phyloP scores from a whole-genome alignment of 2,797 vertebrate species.

The Rhynchonycteris naso region DNA sequence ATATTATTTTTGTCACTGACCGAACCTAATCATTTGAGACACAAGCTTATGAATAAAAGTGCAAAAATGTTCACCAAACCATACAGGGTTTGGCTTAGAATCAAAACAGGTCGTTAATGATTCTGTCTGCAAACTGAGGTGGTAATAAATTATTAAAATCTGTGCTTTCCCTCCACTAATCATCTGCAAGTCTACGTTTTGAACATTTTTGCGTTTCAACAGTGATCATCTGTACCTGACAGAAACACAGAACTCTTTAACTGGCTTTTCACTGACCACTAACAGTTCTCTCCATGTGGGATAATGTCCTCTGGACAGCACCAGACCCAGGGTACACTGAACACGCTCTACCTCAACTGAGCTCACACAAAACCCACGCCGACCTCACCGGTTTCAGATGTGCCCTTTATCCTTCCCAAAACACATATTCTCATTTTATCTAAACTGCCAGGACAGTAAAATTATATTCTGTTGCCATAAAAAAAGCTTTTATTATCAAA shows the following conservation, averaged over 20 bases:
- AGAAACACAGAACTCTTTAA: slow-evolving; percentile 18
- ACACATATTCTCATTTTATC: slow-evolving; percentile 62
- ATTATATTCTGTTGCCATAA: slow-evolving; percentile 75
- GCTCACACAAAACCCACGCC: slow-evolving; percentile 13
- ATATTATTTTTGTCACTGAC: background rate
- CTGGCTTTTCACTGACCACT: background rate
- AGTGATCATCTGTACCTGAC: background rate
- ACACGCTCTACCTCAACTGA: background rate
- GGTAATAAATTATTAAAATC: slow-evolving; percentile 56
- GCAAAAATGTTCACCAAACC: slow-evolving; percentile 42
- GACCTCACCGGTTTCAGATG: background rate
- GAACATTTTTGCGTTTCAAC: slow-evolving; percentile 53
- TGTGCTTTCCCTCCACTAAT: slow-evolving; percentile 45
- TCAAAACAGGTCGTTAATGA: slow-evolving; percentile 61
- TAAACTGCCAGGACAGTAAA: slow-evolving; percentile 57
- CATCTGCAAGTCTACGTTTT: background rate
- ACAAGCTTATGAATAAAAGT: slow-evolving; percentile 37
- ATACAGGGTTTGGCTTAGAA: slow-evolving; percentile 34
- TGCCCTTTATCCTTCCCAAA: slow-evolving; percentile 47
- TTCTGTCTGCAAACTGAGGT: slow-evolving; percentile 37
- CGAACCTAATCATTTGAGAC: slow-evolving; percentile 59
- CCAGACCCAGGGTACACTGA: background rate
- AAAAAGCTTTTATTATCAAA: slow-evolving; percentile 75
- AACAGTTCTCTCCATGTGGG: background rate
- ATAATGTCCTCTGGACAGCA: background rate